Evolutionary conservation across 1,140 invertebrate species (phyloP).

Genomic region (Chironomus tepperi): DNA sequence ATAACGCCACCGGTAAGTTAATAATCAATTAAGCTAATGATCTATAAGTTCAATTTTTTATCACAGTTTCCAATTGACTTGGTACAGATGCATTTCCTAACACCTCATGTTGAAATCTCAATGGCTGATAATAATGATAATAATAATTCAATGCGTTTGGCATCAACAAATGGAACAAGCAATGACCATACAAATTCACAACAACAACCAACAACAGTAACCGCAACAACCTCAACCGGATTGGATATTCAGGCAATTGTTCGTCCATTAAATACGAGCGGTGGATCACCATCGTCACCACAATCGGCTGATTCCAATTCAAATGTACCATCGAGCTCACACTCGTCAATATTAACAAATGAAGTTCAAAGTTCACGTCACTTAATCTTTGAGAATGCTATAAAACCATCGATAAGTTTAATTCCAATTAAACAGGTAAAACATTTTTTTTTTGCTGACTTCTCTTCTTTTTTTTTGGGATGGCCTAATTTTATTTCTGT

Average conservation of each 20-base stretch:
- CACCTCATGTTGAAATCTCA: constrained; percentile 81
- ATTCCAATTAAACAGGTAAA: constrained; percentile 74
- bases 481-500: neutral
- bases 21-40: neutral
- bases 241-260: constrained; percentile 32
- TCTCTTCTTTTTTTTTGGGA: neutral
- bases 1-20: constrained; percentile 57
- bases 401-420: constrained; percentile 74
- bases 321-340: constrained; percentile 60
- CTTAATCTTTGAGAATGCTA: constrained; percentile 43
- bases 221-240: constrained; percentile 21
- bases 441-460: constrained; percentile 1
- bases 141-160: constrained; percentile 40
- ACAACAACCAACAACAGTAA: constrained; percentile 19
- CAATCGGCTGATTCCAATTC: constrained; percentile 67
- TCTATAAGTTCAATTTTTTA: neutral
- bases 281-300: constrained; percentile 58
- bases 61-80: neutral
- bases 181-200: constrained; percentile 2
- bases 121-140: constrained; percentile 60
- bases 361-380: constrained; percentile 28
- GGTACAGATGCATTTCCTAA: constrained; percentile 67
- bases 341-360: constrained; percentile 35
- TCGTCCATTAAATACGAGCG: constrained; percentile 34
- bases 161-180: constrained; percentile 7